A percentile compares a stretch with the other conserved stretches of the same genome.
phyloP scores from a whole-genome alignment of 2,113 vertebrate species.

The Pantherophis guttatus region DNA sequence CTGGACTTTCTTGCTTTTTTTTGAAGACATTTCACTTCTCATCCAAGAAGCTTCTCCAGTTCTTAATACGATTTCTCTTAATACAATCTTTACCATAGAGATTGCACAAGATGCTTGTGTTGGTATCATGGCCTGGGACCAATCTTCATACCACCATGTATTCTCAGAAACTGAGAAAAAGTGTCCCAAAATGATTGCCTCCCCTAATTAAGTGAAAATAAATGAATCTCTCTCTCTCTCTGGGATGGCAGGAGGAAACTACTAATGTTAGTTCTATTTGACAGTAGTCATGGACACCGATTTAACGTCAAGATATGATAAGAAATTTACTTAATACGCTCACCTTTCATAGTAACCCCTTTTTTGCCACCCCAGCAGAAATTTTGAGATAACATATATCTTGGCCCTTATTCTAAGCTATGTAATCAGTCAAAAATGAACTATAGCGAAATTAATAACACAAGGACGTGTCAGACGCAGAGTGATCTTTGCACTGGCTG shows the following conservation, averaged over 20 bases:
- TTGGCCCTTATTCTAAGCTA: conserved; percentile 61
- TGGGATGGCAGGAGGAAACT: neutral
- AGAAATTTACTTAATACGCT: neutral
- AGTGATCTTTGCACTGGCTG: conserved; percentile 68
- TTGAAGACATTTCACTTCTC: too few species aligned
- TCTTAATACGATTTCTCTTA: neutral
- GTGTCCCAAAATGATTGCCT: neutral
- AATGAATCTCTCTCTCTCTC: neutral
- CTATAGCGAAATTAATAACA: conserved; percentile 29
- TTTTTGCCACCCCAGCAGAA: neutral
- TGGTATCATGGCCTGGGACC: neutral
- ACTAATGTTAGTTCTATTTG: neutral
- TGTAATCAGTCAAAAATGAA: conserved; percentile 37
- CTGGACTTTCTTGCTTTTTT: too few species aligned
- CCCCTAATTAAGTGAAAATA: neutral
- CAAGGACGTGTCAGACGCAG: conserved; percentile 56
- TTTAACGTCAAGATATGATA: neutral
- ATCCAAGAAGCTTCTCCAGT: too few species aligned
- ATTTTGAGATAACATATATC: conserved; percentile 15
- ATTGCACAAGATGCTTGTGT: neutral
- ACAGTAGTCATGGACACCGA: neutral
- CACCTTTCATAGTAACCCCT: conserved; percentile 9
- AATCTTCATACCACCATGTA: neutral
- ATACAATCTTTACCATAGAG: neutral
- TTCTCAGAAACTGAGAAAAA: neutral